Base-by-base conservation (phyloP, 1,140 invertebrate genomes). In the Epicauta chinensis region DNA sequence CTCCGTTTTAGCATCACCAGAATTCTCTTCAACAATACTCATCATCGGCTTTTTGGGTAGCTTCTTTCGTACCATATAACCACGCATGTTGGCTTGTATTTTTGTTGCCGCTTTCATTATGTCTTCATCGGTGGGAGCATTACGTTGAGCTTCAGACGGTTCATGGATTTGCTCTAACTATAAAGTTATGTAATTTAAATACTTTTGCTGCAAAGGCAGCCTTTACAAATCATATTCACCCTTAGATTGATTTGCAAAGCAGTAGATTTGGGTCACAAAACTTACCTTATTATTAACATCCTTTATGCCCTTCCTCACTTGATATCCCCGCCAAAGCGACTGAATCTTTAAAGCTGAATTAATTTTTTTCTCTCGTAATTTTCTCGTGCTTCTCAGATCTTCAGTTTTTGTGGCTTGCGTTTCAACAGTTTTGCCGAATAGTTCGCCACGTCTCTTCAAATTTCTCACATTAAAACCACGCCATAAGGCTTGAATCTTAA, bases 51-150 rank as follows among this genome's bases (percentile, higher is more conserved):
- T n/a, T 23, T 37, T 46, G 7, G 51, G 50, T 32, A 14, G 16
- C 38, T 76, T 73, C 61, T 83, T 83, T 13, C 83, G 68, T 7
- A 78, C 76, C n/a, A 83, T 68, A 62, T 77, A 85, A 7, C 83
- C 83, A 1, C 83, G 71, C 7, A 84, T 73, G 5, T 79, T 76
- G 0, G 84, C 83, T 64, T 88, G 85, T 51, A 88, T 87, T 68
- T 82, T 85, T 1, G 78, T 78, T 1, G 82, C 82, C 32, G 79
- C 79, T 23, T 75, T 76, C 55, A 81, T 75, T 52, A 77, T 73
- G 16, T 74, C 62, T 6, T 55, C 30, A 47, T 55, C 45, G 9
- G 30, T 49, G 29, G 34, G 17, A 37, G 23, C 43, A 42, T 31
- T 36, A 14, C 47, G 30, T n/a, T 39, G 29, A 5, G 34, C 29